Evolutionary conservation across 2,113 vertebrate species (phyloP).

Genomic region (Ammodramus savannarum): DNA sequence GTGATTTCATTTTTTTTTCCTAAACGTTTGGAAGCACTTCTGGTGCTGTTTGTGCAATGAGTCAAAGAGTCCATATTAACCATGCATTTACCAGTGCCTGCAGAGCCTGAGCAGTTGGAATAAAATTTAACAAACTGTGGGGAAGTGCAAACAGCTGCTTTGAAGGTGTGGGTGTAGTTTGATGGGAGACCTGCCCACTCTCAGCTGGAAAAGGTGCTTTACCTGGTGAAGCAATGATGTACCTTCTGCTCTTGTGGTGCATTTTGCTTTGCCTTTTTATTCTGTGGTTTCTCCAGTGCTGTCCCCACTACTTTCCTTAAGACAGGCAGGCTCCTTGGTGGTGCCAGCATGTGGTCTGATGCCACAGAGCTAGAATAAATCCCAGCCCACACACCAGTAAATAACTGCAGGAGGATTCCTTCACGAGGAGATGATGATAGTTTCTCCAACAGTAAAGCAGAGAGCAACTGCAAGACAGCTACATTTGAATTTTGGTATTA

Average conservation of each 20-base stretch:
- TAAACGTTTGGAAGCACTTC: not conserved
- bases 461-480: not conserved
- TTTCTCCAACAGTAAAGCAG: not conserved
- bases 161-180: not conserved
- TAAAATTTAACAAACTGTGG: not conserved
- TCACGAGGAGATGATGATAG: not conserved
- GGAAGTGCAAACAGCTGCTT: not conserved
- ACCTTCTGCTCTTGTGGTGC: not conserved
- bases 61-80: not conserved
- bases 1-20: not conserved
- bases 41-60: not conserved
- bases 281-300: not conserved
- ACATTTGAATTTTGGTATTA: slow-evolving; percentile 27
- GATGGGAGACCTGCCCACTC: not conserved
- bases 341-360: not conserved
- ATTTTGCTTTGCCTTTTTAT: not conserved
- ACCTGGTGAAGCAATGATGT: rapidly evolving
- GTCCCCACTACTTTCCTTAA: no score
- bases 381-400: not conserved
- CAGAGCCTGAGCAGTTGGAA: not conserved
- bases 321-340: not conserved
- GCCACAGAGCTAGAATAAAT: not conserved
- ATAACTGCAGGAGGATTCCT: not conserved
- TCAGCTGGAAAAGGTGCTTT: not conserved
- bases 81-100: not conserved